phyloP scores from a whole-genome alignment of 2,113 vertebrate genomes.

The Vombatus ursinus region DNA sequence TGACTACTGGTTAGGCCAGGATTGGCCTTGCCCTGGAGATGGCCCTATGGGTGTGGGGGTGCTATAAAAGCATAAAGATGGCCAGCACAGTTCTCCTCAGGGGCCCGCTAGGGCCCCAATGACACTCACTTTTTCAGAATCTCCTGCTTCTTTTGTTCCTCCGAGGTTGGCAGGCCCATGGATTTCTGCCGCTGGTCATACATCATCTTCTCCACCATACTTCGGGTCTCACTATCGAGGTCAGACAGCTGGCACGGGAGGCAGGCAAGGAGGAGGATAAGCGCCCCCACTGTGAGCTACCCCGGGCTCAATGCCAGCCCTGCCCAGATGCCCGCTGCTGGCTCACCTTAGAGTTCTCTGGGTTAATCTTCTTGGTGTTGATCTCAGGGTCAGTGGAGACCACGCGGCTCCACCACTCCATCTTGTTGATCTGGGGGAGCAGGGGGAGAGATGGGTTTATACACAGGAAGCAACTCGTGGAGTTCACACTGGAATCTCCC shows the following conservation, averaged over 20 bases:
- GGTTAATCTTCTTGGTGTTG: slow-evolving; percentile 98
- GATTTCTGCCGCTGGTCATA: slow-evolving; percentile 98
- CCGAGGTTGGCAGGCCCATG: slow-evolving; percentile 98
- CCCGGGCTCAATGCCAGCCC: not conserved
- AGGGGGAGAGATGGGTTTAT: not conserved
- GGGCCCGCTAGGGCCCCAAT: not conserved
- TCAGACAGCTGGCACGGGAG: slow-evolving; percentile 91
- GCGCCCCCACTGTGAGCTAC: not conserved
- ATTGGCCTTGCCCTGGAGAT: slow-evolving; percentile 53
- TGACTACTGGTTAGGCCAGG: not conserved
- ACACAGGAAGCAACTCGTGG: not conserved
- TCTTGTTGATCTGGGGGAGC: slow-evolving; percentile 94
- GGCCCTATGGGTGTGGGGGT: slow-evolving; percentile 63
- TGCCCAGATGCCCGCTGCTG: not conserved
- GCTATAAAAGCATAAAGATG: slow-evolving; percentile 67
- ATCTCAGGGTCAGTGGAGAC: slow-evolving; percentile 95
- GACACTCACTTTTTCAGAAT: slow-evolving; percentile 96
- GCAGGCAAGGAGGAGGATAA: not conserved
- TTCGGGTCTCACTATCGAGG: slow-evolving; percentile 97
- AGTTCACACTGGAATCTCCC: not conserved
- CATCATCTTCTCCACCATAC: slow-evolving; percentile 99
- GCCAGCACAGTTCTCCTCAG: not conserved
- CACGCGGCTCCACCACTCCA: slow-evolving; percentile 98
- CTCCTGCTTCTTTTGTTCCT: slow-evolving; percentile 99
- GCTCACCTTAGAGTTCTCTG: slow-evolving; percentile 97